Evolutionary conservation across 2,113 vertebrate genomes (phyloP).

Genomic region (Hydrochoerus hydrochaeris): DNA sequence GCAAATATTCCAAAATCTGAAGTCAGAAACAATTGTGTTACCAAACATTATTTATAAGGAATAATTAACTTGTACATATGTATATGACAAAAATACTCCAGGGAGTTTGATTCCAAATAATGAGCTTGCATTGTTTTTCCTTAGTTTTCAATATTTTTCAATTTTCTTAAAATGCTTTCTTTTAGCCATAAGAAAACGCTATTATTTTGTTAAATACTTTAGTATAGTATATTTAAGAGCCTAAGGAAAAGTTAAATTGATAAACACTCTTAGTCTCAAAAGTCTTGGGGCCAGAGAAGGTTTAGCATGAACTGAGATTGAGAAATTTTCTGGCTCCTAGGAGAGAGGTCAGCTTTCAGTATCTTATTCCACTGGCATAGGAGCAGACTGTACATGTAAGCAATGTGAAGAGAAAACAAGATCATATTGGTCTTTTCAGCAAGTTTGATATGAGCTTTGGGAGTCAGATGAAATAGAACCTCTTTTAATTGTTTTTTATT

Average conservation of each 20-base stretch:
- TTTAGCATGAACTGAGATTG: not conserved
- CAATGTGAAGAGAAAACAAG: not conserved
- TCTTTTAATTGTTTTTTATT: slow-evolving; percentile 37
- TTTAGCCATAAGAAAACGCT: not conserved
- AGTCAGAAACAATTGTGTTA: not conserved
- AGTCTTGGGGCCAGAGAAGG: too few species aligned
- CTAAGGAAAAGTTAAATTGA: not conserved
- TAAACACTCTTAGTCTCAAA: slow-evolving; percentile 15
- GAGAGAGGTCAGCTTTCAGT: slow-evolving; percentile 50
- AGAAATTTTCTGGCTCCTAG: not conserved
- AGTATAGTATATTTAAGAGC: not conserved
- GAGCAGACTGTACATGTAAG: slow-evolving; percentile 30
- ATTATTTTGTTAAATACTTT: not conserved
- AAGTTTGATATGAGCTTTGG: slow-evolving; percentile 11
- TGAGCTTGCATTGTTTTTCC: not conserved
- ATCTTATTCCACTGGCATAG: not conserved
- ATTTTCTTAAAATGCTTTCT: not conserved
- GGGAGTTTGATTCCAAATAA: not conserved
- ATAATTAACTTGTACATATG: not conserved
- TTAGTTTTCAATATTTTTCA: not conserved
- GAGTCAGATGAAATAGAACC: slow-evolving; percentile 41
- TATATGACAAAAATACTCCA: not conserved
- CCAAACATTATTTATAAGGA: not conserved
- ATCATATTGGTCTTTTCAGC: slow-evolving; percentile 70
- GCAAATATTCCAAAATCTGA: not conserved